These are phyloP conservation scores for Rousettus leschenaultii DNA, from an alignment of 2,113 vertebrate genomes.

Conservation along the genomic window DNA sequence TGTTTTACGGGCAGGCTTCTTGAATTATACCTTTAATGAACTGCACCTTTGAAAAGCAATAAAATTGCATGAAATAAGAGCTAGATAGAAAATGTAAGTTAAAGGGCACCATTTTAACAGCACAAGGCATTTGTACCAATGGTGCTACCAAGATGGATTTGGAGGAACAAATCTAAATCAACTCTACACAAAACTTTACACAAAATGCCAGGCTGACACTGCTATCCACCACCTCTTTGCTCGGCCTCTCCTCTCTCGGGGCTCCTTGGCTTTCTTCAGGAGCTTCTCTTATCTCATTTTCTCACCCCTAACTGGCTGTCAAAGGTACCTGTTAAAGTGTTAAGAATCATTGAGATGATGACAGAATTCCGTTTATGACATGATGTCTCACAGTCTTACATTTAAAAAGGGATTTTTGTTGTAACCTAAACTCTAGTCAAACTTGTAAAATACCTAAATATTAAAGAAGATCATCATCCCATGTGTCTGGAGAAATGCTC, in stretches of 20 bases:
- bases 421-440: background rate
- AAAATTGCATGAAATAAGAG: background rate
- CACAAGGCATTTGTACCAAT: background rate
- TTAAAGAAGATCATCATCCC: background rate
- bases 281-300: background rate
- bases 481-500: background rate
- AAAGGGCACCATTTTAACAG: no score
- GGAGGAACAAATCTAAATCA: background rate
- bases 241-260: accelerated
- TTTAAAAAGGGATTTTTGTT: background rate
- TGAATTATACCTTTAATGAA: background rate
- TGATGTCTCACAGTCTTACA: background rate
- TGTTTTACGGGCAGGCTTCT: background rate
- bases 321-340: background rate
- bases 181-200: background rate
- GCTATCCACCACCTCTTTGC: background rate
- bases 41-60: background rate
- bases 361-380: background rate
- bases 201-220: accelerated
- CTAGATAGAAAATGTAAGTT: background rate
- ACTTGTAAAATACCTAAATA: background rate
- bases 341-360: background rate
- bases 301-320: background rate
- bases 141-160: background rate
- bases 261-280: background rate